phyloP scores from a whole-genome alignment of 2,113 vertebrate genomes.

The Ivindomyrus marchei region DNA sequence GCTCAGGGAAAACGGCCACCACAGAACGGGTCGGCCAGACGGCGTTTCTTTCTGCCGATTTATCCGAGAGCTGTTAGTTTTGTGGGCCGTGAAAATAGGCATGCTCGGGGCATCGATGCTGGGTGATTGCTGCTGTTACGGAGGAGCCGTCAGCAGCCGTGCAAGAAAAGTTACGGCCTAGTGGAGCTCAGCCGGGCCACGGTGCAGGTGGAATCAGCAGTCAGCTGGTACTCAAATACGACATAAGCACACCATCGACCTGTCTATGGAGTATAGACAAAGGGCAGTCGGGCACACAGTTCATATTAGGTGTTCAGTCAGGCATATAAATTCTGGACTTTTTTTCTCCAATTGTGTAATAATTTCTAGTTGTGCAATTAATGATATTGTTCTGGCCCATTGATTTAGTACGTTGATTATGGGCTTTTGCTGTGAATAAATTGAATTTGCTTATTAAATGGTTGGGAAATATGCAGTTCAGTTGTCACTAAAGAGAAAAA shows the following conservation, averaged over 20 bases:
- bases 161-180: neutral
- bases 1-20: neutral
- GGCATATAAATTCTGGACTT: neutral
- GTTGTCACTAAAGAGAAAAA: neutral
- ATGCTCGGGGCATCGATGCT: neutral
- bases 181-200: neutral
- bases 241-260: neutral
- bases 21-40: neutral
- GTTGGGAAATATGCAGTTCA: neutral
- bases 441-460: neutral
- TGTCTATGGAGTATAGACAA: neutral
- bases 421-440: neutral
- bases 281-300: neutral
- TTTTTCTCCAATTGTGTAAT: neutral
- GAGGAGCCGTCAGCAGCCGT: neutral
- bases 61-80: neutral
- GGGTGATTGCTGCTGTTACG: neutral
- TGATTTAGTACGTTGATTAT: neutral
- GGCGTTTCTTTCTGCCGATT: neutral
- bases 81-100: neutral
- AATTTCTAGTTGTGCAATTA: neutral
- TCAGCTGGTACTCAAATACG: neutral
- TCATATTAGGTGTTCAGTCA: neutral
- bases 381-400: constrained; percentile 6
- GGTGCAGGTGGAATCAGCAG: neutral